Evolutionary conservation across 2,113 vertebrate genomes (phyloP).

Genomic region (Carassius gibelio): DNA sequence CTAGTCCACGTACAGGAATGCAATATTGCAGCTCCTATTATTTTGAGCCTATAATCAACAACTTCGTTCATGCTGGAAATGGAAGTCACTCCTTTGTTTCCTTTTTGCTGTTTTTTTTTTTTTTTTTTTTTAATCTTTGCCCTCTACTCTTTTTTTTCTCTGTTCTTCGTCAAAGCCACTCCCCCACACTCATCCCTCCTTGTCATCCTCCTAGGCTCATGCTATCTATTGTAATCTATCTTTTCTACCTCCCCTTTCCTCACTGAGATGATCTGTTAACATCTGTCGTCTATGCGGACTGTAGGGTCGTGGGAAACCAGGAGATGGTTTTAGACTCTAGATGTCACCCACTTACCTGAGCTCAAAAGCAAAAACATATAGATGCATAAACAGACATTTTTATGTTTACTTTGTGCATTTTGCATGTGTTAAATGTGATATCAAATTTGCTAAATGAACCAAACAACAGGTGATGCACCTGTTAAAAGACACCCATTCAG

Average conservation of each 20-base stretch:
- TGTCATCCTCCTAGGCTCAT: conserved; percentile 9
- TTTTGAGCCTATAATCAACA: background rate
- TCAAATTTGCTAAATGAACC: background rate
- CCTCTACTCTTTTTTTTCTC: conserved; percentile 27
- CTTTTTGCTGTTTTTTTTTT: conserved; percentile 12
- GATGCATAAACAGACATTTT: background rate
- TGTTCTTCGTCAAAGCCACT: conserved; percentile 5
- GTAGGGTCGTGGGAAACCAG: conserved; percentile 32
- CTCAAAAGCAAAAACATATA: background rate
- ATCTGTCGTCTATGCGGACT: conserved; percentile 21
- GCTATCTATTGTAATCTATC: conserved; percentile 34
- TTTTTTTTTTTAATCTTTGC: conserved; percentile 18
- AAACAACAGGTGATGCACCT: background rate
- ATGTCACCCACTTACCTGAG: conserved; percentile 35
- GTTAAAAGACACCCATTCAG: background rate
- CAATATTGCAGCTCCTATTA: background rate
- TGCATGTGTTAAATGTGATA: background rate
- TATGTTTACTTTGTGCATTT: background rate
- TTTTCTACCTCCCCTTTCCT: conserved; percentile 26
- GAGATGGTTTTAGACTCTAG: conserved; percentile 19
- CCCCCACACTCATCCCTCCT: conserved; percentile 37
- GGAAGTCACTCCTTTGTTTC: background rate
- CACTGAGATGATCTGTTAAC: conserved; percentile 14
- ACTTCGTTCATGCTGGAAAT: conserved; percentile 21
- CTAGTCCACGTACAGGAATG: background rate